Percentiles rank a stretch among this genome's conserved stretches.
phyloP scores from a whole-genome alignment of 2,888 invertebrate genomes.

The Clistopyga incitator region DNA sequence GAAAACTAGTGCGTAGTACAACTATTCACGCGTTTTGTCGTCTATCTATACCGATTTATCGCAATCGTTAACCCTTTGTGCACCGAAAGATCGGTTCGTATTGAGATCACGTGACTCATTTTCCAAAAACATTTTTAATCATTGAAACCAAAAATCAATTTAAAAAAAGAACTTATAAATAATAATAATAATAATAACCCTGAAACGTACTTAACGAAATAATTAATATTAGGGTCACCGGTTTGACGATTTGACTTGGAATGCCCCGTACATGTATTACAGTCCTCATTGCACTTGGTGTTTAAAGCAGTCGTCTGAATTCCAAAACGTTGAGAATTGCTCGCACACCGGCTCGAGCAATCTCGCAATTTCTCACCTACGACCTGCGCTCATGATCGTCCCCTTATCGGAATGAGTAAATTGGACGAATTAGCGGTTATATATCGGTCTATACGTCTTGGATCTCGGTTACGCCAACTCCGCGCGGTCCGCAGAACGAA shows the following conservation, averaged over 20 bases:
- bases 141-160: no score
- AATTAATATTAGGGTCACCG: no score
- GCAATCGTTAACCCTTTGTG: slow-evolving; percentile 9
- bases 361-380: slow-evolving; percentile 66
- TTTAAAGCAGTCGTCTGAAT: slow-evolving; percentile 27
- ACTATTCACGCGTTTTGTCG: neutral
- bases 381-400: slow-evolving; percentile 56
- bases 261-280: neutral
- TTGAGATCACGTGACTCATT: neutral
- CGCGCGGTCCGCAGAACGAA: slow-evolving; percentile 24
- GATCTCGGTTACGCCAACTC: slow-evolving; percentile 35
- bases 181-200: no score
- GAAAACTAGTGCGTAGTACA: slow-evolving; percentile 21
- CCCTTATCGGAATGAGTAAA: slow-evolving; percentile 66
- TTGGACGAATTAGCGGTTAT: slow-evolving; percentile 61
- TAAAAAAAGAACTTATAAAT: no score
- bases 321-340: slow-evolving; percentile 45
- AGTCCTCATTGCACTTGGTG: neutral
- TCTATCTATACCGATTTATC: neutral
- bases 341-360: slow-evolving; percentile 45
- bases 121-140: no score
- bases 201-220: no score
- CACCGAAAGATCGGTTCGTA: neutral
- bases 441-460: slow-evolving; percentile 56
- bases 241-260: no score